Percentiles rank a stretch among this genome's conserved stretches.
Conservation (phyloP, 2,888 invertebrate species). For the Marronus borbonicus region DNA sequence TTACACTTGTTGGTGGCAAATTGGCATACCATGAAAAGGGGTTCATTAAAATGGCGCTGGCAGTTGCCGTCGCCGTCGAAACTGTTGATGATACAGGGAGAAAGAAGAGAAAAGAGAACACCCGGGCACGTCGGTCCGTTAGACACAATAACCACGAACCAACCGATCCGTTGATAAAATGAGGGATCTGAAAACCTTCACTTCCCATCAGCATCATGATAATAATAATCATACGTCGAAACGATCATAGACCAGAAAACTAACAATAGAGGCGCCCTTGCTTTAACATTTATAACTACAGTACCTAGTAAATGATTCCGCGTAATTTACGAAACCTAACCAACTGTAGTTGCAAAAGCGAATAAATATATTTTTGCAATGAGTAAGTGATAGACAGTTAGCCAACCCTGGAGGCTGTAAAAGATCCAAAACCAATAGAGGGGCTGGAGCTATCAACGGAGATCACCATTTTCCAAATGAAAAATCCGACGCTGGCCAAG, state of each 20-base stretch:
- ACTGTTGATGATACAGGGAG: slow-evolving; percentile 4
- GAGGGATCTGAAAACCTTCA: not conserved
- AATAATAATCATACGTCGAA: not conserved
- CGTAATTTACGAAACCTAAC: no score
- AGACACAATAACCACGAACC: slow-evolving; percentile 1
- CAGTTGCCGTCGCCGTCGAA: not conserved
- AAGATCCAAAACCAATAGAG: no score
- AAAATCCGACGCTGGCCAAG: no score
- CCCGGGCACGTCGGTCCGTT: not conserved
- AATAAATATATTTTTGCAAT: no score
- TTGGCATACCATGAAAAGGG: slow-evolving; percentile 41
- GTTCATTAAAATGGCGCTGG: slow-evolving; percentile 41
- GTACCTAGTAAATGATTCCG: no score
- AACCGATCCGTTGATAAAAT: not conserved
- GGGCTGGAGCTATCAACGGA: no score
- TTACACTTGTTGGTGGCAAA: slow-evolving; percentile 47
- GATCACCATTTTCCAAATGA: no score
- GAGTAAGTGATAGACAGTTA: no score
- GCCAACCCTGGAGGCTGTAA: no score
- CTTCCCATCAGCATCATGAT: not conserved
- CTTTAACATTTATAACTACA: no score
- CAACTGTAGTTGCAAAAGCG: no score
- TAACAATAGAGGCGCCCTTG: no score
- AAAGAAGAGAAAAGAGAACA: not conserved
- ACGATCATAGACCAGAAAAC: not conserved